Evolutionary conservation across 2,113 vertebrate genomes (phyloP), one percentile per base, ranked within the genome.

Genomic region (Ophthalmolycus amberensis): DNA sequence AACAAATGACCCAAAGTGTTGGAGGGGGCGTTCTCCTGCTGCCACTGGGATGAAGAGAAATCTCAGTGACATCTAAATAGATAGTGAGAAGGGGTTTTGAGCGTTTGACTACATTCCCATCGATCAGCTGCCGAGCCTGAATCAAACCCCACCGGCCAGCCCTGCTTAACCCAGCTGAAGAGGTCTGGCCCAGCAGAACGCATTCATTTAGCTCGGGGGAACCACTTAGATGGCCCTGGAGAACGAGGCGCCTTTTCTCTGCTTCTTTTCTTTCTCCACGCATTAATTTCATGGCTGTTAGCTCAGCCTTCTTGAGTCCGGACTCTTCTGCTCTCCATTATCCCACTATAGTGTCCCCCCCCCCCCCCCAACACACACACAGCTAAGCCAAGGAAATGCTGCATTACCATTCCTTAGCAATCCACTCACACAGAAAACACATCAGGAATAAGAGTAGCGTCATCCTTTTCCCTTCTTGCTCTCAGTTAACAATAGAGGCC

Each of bases 201-300:
- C 91, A 87, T 85, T 88, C 65, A 89, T 90, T 93, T 89, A 88
- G 87, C 79, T 84, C 15, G 58, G 58, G 83, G 87, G 90, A 94
- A 80, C 89, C 91, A 89, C 85, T 91, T 91, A 93, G 71, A 74
- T 37, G 83, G 77, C 77, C 85, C 88, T 66, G 38, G 81, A 92
- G 89, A 90, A 80, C 40, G 12, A n/a, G 68, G 73, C 27, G 80
- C 69, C 75, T 73, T 89, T 89, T 89, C 82, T 90, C 79, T 84
- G 75, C 79, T 83, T 85, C 83, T 86, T 77, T 90, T 86, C 86
- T 90, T 84, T 89, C 85, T 91, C 76, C 77, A 88, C 63, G 67
- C 85, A 89, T 90, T 93, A 82, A 93, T 94, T 94, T 93, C 93
- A 94, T 91, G 93, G 82, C 84, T 93, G 91, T 94, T 94, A 94